Conservation (phyloP, 2,888 invertebrate genomes). For the Brachylomia viminalis region DNA sequence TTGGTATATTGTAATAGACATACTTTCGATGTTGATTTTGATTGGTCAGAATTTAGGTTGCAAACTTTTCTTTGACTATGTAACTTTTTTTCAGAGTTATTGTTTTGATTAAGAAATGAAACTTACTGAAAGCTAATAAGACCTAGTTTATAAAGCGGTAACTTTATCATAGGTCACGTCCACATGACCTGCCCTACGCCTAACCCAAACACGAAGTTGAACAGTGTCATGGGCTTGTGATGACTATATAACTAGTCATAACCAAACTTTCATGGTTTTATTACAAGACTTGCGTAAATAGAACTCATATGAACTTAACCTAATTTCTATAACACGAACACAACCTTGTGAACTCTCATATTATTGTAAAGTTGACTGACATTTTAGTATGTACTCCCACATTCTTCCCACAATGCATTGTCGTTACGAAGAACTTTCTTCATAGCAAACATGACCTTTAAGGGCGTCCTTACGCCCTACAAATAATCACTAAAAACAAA, state of each 20-base stretch:
- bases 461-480: slow-evolving; percentile 12
- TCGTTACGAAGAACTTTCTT: slow-evolving; percentile 3
- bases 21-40: background rate
- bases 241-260: background rate
- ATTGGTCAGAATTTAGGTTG: background rate
- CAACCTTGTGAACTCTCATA: background rate
- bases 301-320: slow-evolving; percentile 1
- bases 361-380: background rate
- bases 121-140: background rate
- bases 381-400: slow-evolving; percentile 29
- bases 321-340: background rate
- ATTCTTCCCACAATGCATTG: slow-evolving; percentile 21
- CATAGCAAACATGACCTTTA: slow-evolving; percentile 27
- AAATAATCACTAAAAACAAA: slow-evolving; percentile 5
- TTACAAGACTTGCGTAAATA: slow-evolving; percentile 3
- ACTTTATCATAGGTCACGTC: background rate
- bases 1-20: background rate
- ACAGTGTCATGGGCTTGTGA: background rate
- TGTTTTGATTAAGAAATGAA: background rate
- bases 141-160: background rate
- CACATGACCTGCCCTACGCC: background rate
- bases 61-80: background rate
- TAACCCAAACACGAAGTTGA: background rate
- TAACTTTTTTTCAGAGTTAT: background rate
- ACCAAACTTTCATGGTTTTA: background rate